A percentile compares a stretch with the other conserved stretches of the same genome.
Conservation (phyloP, 2,888 invertebrate genomes). For the Nomada flava region DNA sequence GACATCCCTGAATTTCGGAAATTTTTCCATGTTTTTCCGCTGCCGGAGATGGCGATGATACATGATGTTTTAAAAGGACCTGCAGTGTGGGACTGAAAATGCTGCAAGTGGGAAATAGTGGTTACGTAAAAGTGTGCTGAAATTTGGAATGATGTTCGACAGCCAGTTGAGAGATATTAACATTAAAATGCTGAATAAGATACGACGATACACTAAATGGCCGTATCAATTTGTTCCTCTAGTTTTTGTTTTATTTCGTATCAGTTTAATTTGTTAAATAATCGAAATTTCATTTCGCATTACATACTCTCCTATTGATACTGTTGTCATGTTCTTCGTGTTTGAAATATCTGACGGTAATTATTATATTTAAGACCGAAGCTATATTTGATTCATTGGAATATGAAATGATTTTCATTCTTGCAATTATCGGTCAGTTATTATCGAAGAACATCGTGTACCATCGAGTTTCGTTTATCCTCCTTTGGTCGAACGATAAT, state of each 20-base stretch:
- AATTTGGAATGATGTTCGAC: background rate
- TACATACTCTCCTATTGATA: too few species aligned
- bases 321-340: too few species aligned
- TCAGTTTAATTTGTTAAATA: too few species aligned
- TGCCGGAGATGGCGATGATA: constrained; percentile 8
- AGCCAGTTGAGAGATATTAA: background rate
- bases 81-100: background rate
- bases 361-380: too few species aligned
- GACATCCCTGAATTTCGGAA: constrained; percentile 19
- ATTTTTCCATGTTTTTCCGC: constrained; percentile 9
- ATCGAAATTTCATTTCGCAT: too few species aligned
- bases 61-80: constrained; percentile 14
- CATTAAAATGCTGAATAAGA: background rate
- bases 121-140: background rate
- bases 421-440: background rate
- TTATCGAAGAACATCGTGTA: background rate
- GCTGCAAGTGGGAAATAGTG: background rate
- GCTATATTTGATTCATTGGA: background rate
- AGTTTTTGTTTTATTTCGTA: too few species aligned
- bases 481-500: background rate
- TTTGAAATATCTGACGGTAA: too few species aligned
- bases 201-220: background rate
- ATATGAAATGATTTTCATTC: background rate
- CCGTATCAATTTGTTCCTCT: too few species aligned
- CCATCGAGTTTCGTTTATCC: too few species aligned